Base-by-base conservation (phyloP, 2,113 vertebrate species). In the Microcebus murinus region DNA sequence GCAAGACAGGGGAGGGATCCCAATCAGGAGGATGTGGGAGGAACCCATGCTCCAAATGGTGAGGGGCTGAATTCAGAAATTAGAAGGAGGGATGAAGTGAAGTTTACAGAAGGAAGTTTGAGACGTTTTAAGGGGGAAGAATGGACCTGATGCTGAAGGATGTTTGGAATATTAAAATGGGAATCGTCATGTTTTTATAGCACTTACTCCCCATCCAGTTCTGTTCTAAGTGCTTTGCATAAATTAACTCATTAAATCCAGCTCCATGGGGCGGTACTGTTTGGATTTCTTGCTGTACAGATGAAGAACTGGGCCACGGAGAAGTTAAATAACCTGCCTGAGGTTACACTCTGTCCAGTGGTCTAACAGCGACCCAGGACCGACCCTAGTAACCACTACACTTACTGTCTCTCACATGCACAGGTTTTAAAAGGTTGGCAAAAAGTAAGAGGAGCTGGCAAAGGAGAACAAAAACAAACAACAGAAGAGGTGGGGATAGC, bases 101-200 rank as follows among this genome's bases (percentile, higher is more conserved):
- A 74, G 6, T 23, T 5, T 15, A 25, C 68, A 83, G n/a, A 67
- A 71, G 59, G 48, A 85, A 36, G 23, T 88, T 59, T 87, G 39
- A 88, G 65, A 95, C 63, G 8, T 86, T 81, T 82, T 39, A 52
- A 31, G 27, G 50, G 86, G 42, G 57, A 80, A 70, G 31, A 77
- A 90, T 12, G 63, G 39, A 48, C 31, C 39, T 92, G 70, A 73
- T 77, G 21, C 88, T 61, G 31, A 79, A 90, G 36, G 39, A 61
- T 18, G 8, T 70, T 74, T 95, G 15, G 36, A 73, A 91, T 76
- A 57, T 93, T 76, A 63, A 95, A 92, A 87, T 61, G 73, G 12
- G 48, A 83, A 67, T 61, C 76, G 82, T 3, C 39, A 70, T 23
- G 39, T 71, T 67, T 83, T 52, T n/a, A 94, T 25, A 48, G 70